Evolutionary conservation across 2,113 vertebrate genomes (phyloP).

Genomic region (Chlorodrepanis virens): DNA sequence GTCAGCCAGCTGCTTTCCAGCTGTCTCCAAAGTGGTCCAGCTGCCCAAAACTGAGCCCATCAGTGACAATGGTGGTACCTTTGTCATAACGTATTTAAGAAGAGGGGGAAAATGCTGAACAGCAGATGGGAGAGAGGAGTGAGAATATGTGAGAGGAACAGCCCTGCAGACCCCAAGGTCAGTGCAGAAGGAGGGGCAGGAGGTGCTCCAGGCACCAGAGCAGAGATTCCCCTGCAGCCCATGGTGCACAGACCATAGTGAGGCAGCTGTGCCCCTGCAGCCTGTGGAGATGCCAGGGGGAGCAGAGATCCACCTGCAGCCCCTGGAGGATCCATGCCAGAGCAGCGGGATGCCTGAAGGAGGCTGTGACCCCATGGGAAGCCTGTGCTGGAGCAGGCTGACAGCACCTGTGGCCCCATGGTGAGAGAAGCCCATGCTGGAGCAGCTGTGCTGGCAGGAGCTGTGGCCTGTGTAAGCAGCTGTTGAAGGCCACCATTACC

Average conservation of each 20-base stretch:
- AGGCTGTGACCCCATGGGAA: not conserved
- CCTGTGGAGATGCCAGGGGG: not conserved
- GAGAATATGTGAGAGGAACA: not conserved
- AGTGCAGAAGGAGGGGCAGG: not conserved
- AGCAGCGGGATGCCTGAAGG: not conserved
- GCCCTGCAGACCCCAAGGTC: not conserved
- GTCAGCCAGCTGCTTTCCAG: not conserved
- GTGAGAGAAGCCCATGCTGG: not conserved
- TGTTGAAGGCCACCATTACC: not conserved
- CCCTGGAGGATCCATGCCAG: rapidly evolving
- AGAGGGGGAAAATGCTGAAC: not conserved
- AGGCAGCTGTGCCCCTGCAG: not conserved
- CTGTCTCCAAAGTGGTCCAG: not conserved
- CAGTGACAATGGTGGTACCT: not conserved
- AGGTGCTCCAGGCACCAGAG: not conserved
- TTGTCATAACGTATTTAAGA: not conserved
- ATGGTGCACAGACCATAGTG: not conserved
- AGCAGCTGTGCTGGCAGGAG: not conserved
- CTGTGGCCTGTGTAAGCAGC: not conserved
- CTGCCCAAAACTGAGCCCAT: not conserved
- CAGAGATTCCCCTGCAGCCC: not conserved
- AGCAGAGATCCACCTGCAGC: not conserved
- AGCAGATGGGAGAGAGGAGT: not conserved
- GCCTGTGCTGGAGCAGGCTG: not conserved
- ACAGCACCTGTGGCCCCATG: not conserved